These are phyloP conservation scores for Myiagra hebetior DNA, from an alignment of 2,113 vertebrate genomes.

Conservation along the genomic window DNA sequence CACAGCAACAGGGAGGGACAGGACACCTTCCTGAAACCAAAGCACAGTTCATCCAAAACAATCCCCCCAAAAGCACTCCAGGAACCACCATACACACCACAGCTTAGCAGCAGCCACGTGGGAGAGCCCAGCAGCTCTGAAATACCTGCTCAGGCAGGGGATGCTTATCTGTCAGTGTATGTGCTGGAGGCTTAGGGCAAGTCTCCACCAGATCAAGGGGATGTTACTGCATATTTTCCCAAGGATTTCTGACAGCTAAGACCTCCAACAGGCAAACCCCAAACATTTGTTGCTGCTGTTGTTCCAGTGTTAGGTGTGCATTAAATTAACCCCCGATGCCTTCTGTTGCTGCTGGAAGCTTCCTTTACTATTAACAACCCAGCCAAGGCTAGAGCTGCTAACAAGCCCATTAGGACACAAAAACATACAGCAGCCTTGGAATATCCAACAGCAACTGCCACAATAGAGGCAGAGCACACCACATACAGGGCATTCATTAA, in stretches of 20 bases:
- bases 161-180: neutral
- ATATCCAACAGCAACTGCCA: neutral
- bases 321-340: neutral
- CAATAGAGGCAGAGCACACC: neutral
- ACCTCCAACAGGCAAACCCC: neutral
- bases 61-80: neutral
- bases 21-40: neutral
- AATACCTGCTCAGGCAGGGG: neutral
- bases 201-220: neutral
- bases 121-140: neutral
- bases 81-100: neutral
- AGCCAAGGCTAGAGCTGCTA: neutral
- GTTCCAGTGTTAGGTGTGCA: neutral
- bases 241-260: neutral
- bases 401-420: neutral
- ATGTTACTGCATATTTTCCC: neutral
- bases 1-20: neutral
- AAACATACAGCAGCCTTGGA: neutral
- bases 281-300: neutral
- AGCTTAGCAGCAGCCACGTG: neutral
- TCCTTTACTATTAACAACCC: neutral
- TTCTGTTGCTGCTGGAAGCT: neutral
- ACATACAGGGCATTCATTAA: neutral
- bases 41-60: neutral
- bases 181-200: neutral